Evolutionary conservation across 2,888 invertebrate species (phyloP).

Genomic region (Panzeria rudis): DNA sequence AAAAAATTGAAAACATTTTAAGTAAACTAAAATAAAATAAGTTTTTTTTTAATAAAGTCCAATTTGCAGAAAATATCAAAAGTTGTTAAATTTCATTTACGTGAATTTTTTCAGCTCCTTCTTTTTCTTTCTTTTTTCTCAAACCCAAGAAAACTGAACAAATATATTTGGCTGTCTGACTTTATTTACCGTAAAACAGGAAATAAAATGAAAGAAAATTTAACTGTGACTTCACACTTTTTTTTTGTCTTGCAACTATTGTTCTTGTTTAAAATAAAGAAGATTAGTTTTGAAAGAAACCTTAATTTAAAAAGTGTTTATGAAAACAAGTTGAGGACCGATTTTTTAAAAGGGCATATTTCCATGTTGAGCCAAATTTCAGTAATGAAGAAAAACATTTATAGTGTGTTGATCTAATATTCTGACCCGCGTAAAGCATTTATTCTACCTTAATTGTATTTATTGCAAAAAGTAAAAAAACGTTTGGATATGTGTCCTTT

Average conservation of each 20-base stretch:
- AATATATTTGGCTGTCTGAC: constrained; percentile 4
- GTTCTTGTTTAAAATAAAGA: background rate
- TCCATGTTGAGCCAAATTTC: too few relatives aligned
- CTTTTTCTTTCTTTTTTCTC: background rate
- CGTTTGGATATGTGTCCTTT: too few relatives aligned
- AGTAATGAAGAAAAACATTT: too few relatives aligned
- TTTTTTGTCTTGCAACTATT: background rate
- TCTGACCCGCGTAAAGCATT: too few relatives aligned
- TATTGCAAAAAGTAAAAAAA: too few relatives aligned
- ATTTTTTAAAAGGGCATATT: too few relatives aligned
- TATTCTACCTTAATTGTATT: too few relatives aligned
- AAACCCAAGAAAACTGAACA: background rate
- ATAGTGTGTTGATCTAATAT: too few relatives aligned
- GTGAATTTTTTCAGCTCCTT: constrained; percentile 11
- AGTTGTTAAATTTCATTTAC: constrained; percentile 46
- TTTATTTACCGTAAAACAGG: constrained; percentile 16
- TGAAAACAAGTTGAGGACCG: too few relatives aligned
- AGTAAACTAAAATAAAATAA: constrained; percentile 13
- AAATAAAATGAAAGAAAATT: background rate
- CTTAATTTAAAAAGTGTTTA: background rate
- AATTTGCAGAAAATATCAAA: constrained; percentile 51
- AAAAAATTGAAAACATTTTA: background rate
- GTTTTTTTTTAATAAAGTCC: constrained; percentile 46
- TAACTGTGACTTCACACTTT: constrained; percentile 12
- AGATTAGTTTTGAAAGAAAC: background rate